A percentile compares a stretch with the other conserved stretches of the same genome.
Conservation (phyloP, 2,888 invertebrate species). For the Nomada fabriciana region DNA sequence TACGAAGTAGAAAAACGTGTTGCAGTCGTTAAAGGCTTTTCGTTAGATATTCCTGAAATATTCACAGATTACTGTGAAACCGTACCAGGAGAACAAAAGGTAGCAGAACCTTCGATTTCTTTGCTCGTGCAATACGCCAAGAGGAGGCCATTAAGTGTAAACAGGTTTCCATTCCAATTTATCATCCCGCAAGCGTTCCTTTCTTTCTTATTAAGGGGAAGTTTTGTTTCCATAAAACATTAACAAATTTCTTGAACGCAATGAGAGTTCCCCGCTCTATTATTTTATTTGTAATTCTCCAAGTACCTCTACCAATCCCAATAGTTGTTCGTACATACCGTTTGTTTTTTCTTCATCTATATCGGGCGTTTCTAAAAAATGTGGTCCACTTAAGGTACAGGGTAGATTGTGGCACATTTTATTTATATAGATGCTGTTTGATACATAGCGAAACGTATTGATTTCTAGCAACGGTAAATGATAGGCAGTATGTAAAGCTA, state of each 20-base stretch:
- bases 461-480: too few relatives aligned
- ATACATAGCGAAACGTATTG: too few relatives aligned
- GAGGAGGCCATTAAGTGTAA: slow-evolving; percentile 32
- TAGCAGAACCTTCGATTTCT: slow-evolving; percentile 11
- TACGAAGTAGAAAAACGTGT: not conserved
- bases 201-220: not conserved
- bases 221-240: slow-evolving; percentile 3
- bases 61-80: not conserved
- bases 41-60: not conserved
- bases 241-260: slow-evolving; percentile 4
- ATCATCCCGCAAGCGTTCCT: slow-evolving; percentile 29
- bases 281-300: not conserved
- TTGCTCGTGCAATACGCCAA: not conserved
- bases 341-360: not conserved
- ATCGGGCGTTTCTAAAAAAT: not conserved
- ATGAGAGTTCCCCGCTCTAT: not conserved
- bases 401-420: not conserved
- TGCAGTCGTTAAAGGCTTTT: not conserved
- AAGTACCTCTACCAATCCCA: not conserved
- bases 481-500: too few relatives aligned
- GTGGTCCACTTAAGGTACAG: not conserved
- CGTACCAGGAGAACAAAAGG: not conserved
- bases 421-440: too few relatives aligned
- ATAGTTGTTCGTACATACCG: not conserved
- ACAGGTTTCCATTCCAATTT: slow-evolving; percentile 41